Base-by-base conservation (phyloP, 2,888 invertebrate species). In the Drosophila percnosoma region DNA sequence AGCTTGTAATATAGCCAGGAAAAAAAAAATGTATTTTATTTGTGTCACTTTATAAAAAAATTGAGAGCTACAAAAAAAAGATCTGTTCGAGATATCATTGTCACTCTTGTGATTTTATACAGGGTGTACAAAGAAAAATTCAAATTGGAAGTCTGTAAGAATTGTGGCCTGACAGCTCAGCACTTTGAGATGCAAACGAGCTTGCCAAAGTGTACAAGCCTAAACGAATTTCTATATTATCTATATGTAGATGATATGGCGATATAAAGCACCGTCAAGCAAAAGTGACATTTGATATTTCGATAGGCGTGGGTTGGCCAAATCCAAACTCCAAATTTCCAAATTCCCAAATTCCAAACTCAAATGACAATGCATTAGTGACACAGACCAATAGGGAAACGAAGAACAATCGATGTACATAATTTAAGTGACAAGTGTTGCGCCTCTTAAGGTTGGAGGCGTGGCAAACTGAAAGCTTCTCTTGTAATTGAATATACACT, bases 401-500 rank as follows among this genome's bases (percentile, higher is more conserved):
- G 8, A 42, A 18, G 34, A 45, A 51, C 29, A 40, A 64, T 71
- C 78, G 71, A 75, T 78, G 49, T 49, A 57, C 57, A 63, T 59
- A 18, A 40, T 52, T 49, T 49, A 48, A 64, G 73, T 57, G 68
- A 42, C 60, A 76, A 65, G 76, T 72, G 77, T 78, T 80, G 55
- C 65, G 77, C 68, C 66, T 66, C 53, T 29, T 51, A 68, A 76
- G 76, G 63, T 42, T 34, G 21, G 2, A 36, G 79, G 77, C 66
- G 69, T 69, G 66, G 67, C 69, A 61, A 65, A 65, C 64, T 53
- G 36, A 60, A 66, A 66, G 80, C 80, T 83, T 75, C 59, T 57
- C 66, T 59, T 83, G 84, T 89, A 85, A 84, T 87, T 89, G 85
- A 87, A 82, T 82, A 69, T 75, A 51, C 36, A 55, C 54, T 61